Conservation (phyloP, 2,888 invertebrate genomes). For the Lepidochrysops patricia region DNA sequence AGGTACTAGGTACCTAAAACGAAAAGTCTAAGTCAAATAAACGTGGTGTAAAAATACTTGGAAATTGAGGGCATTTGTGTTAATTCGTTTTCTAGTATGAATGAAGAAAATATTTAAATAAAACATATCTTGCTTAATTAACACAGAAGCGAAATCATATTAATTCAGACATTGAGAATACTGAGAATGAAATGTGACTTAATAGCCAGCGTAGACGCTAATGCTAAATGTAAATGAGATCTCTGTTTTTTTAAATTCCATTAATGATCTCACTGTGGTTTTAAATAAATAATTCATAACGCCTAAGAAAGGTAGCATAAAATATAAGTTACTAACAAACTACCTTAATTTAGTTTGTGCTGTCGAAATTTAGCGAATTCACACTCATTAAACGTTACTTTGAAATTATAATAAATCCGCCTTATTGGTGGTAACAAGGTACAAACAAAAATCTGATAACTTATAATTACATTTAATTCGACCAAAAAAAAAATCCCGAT, state of each 20-base stretch:
- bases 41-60: no score
- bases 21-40: no score
- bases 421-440: neutral
- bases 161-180: neutral
- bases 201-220: neutral
- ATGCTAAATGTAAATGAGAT: neutral
- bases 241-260: neutral
- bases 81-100: no score
- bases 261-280: neutral
- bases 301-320: constrained; percentile 5
- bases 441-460: neutral
- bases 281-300: constrained; percentile 8
- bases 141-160: neutral
- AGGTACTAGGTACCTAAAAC: no score
- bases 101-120: neutral
- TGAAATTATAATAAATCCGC: neutral
- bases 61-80: no score
- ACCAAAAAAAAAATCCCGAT: no score
- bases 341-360: constrained; percentile 12
- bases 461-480: neutral
- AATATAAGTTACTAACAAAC: constrained; percentile 8
- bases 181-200: neutral
- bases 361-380: neutral
- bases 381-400: neutral
- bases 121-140: neutral